Evolutionary conservation across 2,113 vertebrate genomes (phyloP), one percentile per base, ranked within the genome.

Genomic region (Nothoprocta perdicaria): DNA sequence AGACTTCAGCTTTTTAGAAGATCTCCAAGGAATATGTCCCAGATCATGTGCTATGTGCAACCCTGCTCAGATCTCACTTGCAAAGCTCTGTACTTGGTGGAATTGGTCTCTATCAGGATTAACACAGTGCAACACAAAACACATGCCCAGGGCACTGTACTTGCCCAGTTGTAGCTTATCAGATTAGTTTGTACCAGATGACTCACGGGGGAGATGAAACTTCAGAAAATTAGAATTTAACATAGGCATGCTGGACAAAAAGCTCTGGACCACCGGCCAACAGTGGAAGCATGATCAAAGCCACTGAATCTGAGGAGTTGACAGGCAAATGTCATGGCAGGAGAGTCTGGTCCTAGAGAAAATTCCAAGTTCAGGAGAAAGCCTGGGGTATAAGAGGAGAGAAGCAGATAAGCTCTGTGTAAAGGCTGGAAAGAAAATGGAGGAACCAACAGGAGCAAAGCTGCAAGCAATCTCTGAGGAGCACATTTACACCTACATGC

Each of bases 21-120:
- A 50, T 41, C 10, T 71, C 71, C 26, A 24, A 0, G 2, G 27
- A 55, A 55, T 6, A 16, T 1, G 1, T 57, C 3, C 27, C 1
- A 5, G n/a, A 62, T 24, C 7, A 31, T 0, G 0, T 58, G 65
- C 71, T 24, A 18, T 40, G 27, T 45, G 8, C 46, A 62, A 74
- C 12, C 15, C 50, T 43, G 72, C 60, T 6, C 21, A 38, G 21
- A 60, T 35, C 21, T 60, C 35, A 3, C 22, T 35, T 58, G 66
- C 63, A 71, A 29, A 81, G 11, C 8, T 57, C 52, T 72, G 6
- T n/a, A 27, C 53, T 74, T 12, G 3, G 23, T 63, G 61, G 13
- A 71, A 24, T 17, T 24, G 17, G 14, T 58, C 43, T 80, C 41
- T 19, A 10, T 45, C 35, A 33, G 19, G 14, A 60, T 43, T 21